Evolutionary conservation across 1,140 invertebrate species (phyloP).

Genomic region (Euborellia annulipes): DNA sequence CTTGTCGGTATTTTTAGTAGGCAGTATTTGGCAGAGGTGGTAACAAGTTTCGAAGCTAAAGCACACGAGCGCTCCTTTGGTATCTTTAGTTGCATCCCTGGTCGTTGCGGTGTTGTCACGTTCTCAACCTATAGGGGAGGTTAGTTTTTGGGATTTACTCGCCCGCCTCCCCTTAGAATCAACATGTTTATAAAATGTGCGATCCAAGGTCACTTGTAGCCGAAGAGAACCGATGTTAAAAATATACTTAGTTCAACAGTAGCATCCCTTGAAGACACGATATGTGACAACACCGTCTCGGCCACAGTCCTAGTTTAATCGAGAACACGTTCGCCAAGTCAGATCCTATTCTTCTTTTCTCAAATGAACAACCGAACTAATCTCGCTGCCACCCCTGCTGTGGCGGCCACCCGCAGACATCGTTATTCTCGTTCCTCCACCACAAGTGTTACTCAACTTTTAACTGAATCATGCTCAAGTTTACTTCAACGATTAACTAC

Average conservation of each 20-base stretch:
- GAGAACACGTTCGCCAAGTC: too few species aligned
- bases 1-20: conserved; percentile 25
- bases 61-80: conserved; percentile 13
- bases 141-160: background rate
- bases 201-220: too few species aligned
- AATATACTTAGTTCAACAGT: too few species aligned
- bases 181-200: too few species aligned
- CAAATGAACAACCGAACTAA: too few species aligned
- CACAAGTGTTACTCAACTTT: conserved; percentile 62
- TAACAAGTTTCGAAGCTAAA: background rate
- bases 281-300: conserved; percentile 8
- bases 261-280: background rate
- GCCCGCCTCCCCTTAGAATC: too few species aligned
- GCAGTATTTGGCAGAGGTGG: conserved; percentile 24
- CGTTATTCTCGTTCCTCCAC: conserved; percentile 59
- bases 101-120: conserved; percentile 13
- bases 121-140: conserved; percentile 8
- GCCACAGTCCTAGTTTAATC: background rate
- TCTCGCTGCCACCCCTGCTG: conserved; percentile 8
- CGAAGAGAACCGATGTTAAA: too few species aligned
- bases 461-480: conserved; percentile 69
- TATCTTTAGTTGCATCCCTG: conserved; percentile 24
- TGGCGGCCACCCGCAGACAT: conserved; percentile 32
- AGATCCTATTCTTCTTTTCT: too few species aligned
- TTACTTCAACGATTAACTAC: conserved; percentile 60